A percentile compares a stretch with the other conserved stretches of the same genome.
These are phyloP conservation scores for Furcula furcula DNA, from an alignment of 2,888 invertebrate species.

Conservation along the genomic window DNA sequence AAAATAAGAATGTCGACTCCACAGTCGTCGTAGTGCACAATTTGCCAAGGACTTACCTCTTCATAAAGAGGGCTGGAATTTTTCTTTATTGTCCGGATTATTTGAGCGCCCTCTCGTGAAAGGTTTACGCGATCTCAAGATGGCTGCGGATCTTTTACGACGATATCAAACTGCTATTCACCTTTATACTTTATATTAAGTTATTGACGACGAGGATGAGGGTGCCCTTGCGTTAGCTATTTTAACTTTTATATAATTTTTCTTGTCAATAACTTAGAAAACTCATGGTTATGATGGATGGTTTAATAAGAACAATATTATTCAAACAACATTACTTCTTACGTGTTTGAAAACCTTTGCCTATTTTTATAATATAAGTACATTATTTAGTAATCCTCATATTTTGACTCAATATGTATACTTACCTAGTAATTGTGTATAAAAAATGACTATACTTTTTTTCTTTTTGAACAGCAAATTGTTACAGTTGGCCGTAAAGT, in stretches of 20 bases:
- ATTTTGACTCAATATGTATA: too few relatives aligned
- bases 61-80: constrained; percentile 80
- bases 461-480: too few relatives aligned
- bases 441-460: too few relatives aligned
- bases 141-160: constrained; percentile 75
- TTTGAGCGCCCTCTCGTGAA: constrained; percentile 69
- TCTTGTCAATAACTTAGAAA: neutral
- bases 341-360: too few relatives aligned
- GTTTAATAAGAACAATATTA: too few relatives aligned
- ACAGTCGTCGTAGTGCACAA: constrained; percentile 45
- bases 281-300: too few relatives aligned
- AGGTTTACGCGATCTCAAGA: constrained; percentile 77
- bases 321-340: too few relatives aligned
- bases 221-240: constrained; percentile 19
- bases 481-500: too few relatives aligned
- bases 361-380: too few relatives aligned
- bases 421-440: too few relatives aligned
- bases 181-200: constrained; percentile 72
- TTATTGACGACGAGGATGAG: constrained; percentile 52
- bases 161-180: constrained; percentile 70
- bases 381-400: too few relatives aligned
- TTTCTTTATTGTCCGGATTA: constrained; percentile 81
- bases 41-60: constrained; percentile 81
- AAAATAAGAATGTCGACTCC: constrained; percentile 48
- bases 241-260: constrained; percentile 18